Base-by-base conservation (phyloP, 2,797 vertebrate species). In the Iguana delicatissima region DNA sequence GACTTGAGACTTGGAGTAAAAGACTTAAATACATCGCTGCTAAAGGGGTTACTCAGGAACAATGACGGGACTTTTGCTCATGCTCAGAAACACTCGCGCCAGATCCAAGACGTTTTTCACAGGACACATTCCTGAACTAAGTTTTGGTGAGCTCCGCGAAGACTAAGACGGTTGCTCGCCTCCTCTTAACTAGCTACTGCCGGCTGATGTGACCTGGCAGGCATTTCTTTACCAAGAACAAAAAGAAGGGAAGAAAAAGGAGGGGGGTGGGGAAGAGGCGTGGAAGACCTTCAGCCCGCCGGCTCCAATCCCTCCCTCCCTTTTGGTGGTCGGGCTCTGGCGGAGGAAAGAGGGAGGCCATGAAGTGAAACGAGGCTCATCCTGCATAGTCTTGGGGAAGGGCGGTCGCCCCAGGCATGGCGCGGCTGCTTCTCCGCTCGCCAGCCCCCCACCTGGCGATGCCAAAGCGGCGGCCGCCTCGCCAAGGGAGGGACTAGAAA, bases 141-240 rank as follows among this genome's bases (percentile, higher is more conserved):
- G 50, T 50, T 5, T 38, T 74, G 22, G 50, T 14, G 50, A 14
- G 50, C 69, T 86, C 10, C 1, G 29, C 12, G 32, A 35, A n/a
- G 52, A 16, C 14, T 57, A n/a, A 85, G 35, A 14, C 7, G 22
- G 26, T 52, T 46, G 52, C 20, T 50, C 29, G 76, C 35, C 85
- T 18, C 57, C 4, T 12, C 32, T 38, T 52, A 82, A 81, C 62
- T 13, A 32, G 42, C 1, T 2, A 20, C 38, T 77, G 64, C 42
- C 85, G 14, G 55, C 46, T 5, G 77, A 29, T 38, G 87, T 14
- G 77, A 18, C 85, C 2, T 38, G 38, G 38, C 42, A 6, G 80
- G 90, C 90, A 90, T 13, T 85, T 91, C 42, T 86, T 92, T 0
- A 84, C 52, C 12, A 29, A 32, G 91, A 46, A 88, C 64, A 88